phyloP scores from a whole-genome alignment of 2,888 invertebrate species.

The Epirrita christyi region DNA sequence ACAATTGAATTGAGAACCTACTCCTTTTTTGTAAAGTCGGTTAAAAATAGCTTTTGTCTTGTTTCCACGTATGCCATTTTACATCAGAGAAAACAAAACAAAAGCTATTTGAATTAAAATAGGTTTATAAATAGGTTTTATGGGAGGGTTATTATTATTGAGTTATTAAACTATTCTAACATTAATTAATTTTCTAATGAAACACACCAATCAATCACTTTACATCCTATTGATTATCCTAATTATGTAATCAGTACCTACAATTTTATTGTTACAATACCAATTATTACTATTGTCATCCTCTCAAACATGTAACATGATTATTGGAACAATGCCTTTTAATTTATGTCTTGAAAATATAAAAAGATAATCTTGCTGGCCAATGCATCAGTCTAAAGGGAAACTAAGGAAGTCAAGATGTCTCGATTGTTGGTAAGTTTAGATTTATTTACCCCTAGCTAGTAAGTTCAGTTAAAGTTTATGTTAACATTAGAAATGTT shows the following conservation, averaged over 20 bases:
- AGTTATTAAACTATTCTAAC: too few relatives aligned
- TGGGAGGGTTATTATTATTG: too few relatives aligned
- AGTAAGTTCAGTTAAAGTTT: neutral
- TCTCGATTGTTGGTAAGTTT: slow-evolving; percentile 36
- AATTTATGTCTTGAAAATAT: slow-evolving; percentile 18
- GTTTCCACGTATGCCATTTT: too few relatives aligned
- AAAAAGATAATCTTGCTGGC: slow-evolving; percentile 12
- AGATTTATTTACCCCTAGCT: neutral
- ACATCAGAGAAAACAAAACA: too few relatives aligned
- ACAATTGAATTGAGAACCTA: too few relatives aligned
- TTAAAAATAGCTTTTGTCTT: too few relatives aligned
- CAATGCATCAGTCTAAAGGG: slow-evolving; percentile 18
- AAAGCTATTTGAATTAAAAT: too few relatives aligned
- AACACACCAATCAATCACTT: slow-evolving; percentile 5
- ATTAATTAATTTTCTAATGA: slow-evolving; percentile 4
- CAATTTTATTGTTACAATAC: slow-evolving; percentile 27
- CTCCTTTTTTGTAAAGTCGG: too few relatives aligned
- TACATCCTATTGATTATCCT: slow-evolving; percentile 33
- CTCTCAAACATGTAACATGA: slow-evolving; percentile 11
- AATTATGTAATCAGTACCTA: slow-evolving; percentile 10
- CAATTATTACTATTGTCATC: slow-evolving; percentile 21
- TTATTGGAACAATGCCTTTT: slow-evolving; percentile 18
- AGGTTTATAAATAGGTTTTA: too few relatives aligned
- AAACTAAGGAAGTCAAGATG: slow-evolving; percentile 19
- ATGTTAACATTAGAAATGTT: too few relatives aligned